Conservation (phyloP, 2,113 vertebrate genomes). For the Thamnaconus septentrionalis region DNA sequence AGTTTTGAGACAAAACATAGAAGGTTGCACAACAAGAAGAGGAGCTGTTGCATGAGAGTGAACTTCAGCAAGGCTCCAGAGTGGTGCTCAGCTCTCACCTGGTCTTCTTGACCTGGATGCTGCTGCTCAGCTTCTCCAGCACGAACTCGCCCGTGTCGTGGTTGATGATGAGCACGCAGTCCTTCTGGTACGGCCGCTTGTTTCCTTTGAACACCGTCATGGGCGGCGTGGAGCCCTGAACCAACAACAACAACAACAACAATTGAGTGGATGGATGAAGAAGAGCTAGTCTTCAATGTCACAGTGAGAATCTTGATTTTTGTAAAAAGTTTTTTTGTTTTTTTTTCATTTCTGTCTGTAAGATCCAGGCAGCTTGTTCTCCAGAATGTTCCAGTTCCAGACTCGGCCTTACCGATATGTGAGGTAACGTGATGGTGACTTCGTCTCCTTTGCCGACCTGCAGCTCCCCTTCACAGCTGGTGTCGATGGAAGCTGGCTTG, state of each 20-base stretch:
- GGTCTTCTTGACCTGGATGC: constrained; percentile 99
- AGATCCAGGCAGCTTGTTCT: too few relatives aligned
- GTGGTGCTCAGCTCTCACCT: constrained; percentile 75
- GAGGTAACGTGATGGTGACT: constrained; percentile 96
- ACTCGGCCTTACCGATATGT: constrained; percentile 86
- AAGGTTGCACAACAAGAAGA: too few relatives aligned
- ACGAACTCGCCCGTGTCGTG: constrained; percentile 96
- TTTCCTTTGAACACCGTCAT: constrained; percentile 99
- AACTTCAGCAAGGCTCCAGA: too few relatives aligned
- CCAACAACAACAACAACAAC: neutral
- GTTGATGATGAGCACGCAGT: constrained; percentile 98
- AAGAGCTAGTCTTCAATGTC: too few relatives aligned
- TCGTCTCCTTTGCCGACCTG: constrained; percentile 98
- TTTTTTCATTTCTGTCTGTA: too few relatives aligned
- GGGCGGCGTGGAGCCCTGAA: constrained; percentile 93
- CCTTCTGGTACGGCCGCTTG: constrained; percentile 96
- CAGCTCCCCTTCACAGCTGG: constrained; percentile 93
- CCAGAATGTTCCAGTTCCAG: too few relatives aligned
- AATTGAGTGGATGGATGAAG: too few relatives aligned
- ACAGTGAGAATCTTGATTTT: too few relatives aligned
- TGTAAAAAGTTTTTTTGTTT: too few relatives aligned
- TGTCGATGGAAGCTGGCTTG: constrained; percentile 97
- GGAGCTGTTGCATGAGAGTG: too few relatives aligned
- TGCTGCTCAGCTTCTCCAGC: constrained; percentile 97
- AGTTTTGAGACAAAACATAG: too few relatives aligned